These are phyloP conservation scores for Drosophila neocordata DNA, from an alignment of 1,140 invertebrate genomes.

Conservation along the genomic window DNA sequence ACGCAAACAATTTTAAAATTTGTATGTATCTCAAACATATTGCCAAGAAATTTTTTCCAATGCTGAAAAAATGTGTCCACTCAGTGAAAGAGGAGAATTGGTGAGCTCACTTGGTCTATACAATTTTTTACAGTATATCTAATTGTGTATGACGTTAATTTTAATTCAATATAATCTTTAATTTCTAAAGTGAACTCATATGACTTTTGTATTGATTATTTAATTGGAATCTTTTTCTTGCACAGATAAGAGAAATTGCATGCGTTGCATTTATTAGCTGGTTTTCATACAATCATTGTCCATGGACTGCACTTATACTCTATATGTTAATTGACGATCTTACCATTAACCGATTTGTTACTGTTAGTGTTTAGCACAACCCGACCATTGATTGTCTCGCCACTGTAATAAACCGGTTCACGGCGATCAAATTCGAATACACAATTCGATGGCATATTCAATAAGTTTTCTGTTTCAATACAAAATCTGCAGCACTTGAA, in stretches of 20 bases:
- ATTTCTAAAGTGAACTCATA: neutral
- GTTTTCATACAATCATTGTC: neutral
- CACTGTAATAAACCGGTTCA: slow-evolving; percentile 55
- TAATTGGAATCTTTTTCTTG: too few relatives aligned
- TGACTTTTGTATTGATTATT: neutral
- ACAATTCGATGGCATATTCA: slow-evolving; percentile 53
- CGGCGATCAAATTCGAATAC: slow-evolving; percentile 57
- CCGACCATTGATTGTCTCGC: slow-evolving; percentile 58
- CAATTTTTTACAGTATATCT: neutral
- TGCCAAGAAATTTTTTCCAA: neutral
- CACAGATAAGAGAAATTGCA: neutral
- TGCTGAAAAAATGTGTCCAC: neutral
- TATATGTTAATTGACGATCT: neutral
- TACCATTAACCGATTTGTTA: slow-evolving; percentile 57
- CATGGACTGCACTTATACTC: neutral
- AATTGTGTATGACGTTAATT: neutral
- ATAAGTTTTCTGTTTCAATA: neutral
- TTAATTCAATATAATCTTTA: neutral
- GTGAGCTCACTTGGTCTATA: neutral
- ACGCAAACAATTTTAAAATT: neutral
- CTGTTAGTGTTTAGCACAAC: slow-evolving; percentile 40
- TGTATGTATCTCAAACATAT: neutral
- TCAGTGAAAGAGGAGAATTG: neutral
- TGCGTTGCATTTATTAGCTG: neutral
- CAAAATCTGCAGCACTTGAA: neutral